A percentile compares a stretch with the other conserved stretches of the same genome.
phyloP scores from a whole-genome alignment of 2,888 invertebrate species.

The Drosophila helvetica region DNA sequence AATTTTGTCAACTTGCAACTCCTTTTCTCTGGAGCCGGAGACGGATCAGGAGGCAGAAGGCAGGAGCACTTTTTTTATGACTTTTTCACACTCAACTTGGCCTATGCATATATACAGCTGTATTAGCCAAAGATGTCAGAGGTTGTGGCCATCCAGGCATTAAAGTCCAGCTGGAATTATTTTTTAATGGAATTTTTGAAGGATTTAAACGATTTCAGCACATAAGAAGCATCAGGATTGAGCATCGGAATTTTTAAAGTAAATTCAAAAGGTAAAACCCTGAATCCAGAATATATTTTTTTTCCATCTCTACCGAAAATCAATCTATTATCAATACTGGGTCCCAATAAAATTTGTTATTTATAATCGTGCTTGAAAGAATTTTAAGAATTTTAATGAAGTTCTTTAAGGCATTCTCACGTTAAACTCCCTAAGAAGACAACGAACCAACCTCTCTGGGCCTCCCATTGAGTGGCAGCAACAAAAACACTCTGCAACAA shows the following conservation, averaged over 20 bases:
- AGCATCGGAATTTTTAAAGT: too few relatives aligned
- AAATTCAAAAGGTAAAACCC: too few relatives aligned
- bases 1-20: slow-evolving; percentile 74
- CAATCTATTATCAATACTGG: neutral
- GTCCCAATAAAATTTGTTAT: neutral
- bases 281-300: neutral
- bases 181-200: neutral
- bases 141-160: slow-evolving; percentile 7
- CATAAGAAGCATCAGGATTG: neutral
- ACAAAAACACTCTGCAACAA: slow-evolving; percentile 23
- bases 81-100: slow-evolving; percentile 57
- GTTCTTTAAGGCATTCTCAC: neutral
- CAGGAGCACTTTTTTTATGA: slow-evolving; percentile 50
- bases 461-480: slow-evolving; percentile 30
- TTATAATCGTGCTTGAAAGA: neutral
- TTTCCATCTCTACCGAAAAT: neutral
- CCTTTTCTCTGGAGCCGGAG: slow-evolving; percentile 35
- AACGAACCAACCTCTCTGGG: slow-evolving; percentile 20
- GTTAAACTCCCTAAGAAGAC: slow-evolving; percentile 18
- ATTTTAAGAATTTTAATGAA: neutral
- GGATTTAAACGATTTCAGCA: neutral
- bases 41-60: neutral
- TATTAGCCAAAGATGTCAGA: slow-evolving; percentile 24
- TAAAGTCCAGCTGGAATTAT: slow-evolving; percentile 8
- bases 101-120: slow-evolving; percentile 39